Conservation (phyloP, 2,797 vertebrate genomes). For the Pseudopleuronectes americanus region DNA sequence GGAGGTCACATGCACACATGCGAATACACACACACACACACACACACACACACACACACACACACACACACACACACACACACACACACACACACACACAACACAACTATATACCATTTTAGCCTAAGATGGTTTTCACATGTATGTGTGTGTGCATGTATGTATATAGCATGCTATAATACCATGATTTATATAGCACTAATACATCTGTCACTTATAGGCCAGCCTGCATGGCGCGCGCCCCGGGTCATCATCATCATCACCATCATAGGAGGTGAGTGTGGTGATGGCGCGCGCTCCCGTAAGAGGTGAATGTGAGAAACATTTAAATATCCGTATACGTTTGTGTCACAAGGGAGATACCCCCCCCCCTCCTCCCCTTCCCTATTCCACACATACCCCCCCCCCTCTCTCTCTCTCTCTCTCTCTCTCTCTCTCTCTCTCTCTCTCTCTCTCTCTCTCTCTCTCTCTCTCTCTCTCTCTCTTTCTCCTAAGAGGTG, state of each 20-base stretch:
- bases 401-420: neutral
- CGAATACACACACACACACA: conserved; percentile 14
- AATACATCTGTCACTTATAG: conserved; percentile 33
- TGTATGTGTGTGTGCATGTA: too few species aligned
- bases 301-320: conserved; percentile 49
- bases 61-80: conserved; percentile 17
- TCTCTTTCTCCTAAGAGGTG: too few species aligned
- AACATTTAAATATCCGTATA: conserved; percentile 74
- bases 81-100: too few species aligned
- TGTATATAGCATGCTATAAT: too few species aligned
- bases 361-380: conserved; percentile 14
- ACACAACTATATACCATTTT: too few species aligned
- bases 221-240: conserved; percentile 5
- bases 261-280: conserved; percentile 19
- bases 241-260: conserved; percentile 13
- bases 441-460: too few species aligned
- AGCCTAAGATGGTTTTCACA: too few species aligned
- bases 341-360: conserved; percentile 63
- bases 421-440: too few species aligned
- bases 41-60: neutral
- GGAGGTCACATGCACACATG: neutral
- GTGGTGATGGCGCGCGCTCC: conserved; percentile 39
- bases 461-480: too few species aligned
- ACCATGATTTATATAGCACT: neutral
- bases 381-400: neutral